A percentile compares a stretch with the other conserved stretches of the same genome.
Conservation (phyloP, 2,797 vertebrate genomes). For the Valencia hispanica region DNA sequence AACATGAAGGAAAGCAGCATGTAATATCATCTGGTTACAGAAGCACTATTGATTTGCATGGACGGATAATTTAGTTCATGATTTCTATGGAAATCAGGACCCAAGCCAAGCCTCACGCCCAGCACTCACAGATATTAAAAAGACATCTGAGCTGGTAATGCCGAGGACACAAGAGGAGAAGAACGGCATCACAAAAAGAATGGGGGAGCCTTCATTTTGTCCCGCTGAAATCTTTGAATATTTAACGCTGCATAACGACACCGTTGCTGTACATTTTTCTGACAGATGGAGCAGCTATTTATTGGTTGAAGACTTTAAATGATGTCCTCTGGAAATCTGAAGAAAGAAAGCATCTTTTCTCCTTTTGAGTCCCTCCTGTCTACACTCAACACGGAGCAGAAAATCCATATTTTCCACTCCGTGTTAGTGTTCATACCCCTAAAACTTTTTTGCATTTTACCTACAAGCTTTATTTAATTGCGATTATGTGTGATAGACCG, state of each 20-base stretch:
- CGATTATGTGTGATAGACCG: neutral
- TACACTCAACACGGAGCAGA: neutral
- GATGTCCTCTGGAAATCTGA: neutral
- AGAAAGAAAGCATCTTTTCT: neutral
- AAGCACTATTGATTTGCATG: neutral
- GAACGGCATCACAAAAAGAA: neutral
- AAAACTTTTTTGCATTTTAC: neutral
- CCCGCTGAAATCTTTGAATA: neutral
- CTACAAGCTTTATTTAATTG: neutral
- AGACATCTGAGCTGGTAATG: slow-evolving; percentile 28
- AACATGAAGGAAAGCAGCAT: neutral
- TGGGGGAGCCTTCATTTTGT: slow-evolving; percentile 1
- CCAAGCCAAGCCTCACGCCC: neutral
- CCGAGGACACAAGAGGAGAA: neutral
- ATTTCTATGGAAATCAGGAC: slow-evolving; percentile 12
- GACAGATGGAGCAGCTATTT: slow-evolving; percentile 7
- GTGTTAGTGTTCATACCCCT: neutral
- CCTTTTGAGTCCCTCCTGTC: neutral
- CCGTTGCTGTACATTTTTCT: slow-evolving; percentile 3
- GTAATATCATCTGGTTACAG: slow-evolving; percentile 3
- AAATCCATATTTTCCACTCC: neutral
- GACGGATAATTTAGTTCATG: neutral
- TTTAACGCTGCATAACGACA: slow-evolving; percentile 1
- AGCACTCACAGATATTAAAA: slow-evolving; percentile 11
- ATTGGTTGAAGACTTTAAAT: neutral